Base-by-base conservation (phyloP, 2,888 invertebrate genomes). In the Alcis repandata region DNA sequence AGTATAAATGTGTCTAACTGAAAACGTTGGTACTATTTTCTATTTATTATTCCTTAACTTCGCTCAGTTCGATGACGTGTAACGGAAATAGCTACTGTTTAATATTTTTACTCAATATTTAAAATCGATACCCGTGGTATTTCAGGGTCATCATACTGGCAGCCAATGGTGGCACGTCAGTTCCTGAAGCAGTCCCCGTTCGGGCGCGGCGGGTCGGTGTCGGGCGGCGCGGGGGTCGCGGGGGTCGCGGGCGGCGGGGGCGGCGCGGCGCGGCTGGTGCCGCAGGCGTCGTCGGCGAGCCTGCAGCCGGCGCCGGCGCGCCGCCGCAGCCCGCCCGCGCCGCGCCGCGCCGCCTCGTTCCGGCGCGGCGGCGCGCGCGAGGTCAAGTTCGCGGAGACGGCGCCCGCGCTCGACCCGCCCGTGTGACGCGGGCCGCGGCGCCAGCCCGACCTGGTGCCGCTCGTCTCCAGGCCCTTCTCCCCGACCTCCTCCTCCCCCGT, bases 181-280 rank as follows among this genome's bases (percentile, higher is more conserved):
- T 96, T 96, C 82, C 95, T 96, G 17, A 94, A 94, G 20, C 94
- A 94, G 69, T 96, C 96, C 51, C 96, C 96, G 59, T 96, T 96
- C 88, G 84, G 86, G 22, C 88, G 88, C 22, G 74, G 36, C 85
- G 88, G 59, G 41, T 93, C 93, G 74, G n/a, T n/a, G n/a, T n/a
- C n/a, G n/a, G n/a, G n/a, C n/a, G n/a, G n/a, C n/a, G n/a, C n/a
- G n/a, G n/a, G n/a, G n/a, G n/a, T n/a, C n/a, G n/a, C n/a, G 27
- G 27, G 27, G 3, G 27, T 2, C 27, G 27, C 3, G 3, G 27
- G 27, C 27, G 27, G 27, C 27, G 27, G 27, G 3, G 27, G 27
- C 27, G 27, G 27, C 27, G 85, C 89, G 32, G 92, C 89, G 27
- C 85, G 88, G 57, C 78, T 91, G 62, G 66, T 89, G 58, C 74